These are phyloP conservation scores for Solenodon paradoxus DNA, from an alignment of 2,113 vertebrate genomes.

Conservation along the genomic window DNA sequence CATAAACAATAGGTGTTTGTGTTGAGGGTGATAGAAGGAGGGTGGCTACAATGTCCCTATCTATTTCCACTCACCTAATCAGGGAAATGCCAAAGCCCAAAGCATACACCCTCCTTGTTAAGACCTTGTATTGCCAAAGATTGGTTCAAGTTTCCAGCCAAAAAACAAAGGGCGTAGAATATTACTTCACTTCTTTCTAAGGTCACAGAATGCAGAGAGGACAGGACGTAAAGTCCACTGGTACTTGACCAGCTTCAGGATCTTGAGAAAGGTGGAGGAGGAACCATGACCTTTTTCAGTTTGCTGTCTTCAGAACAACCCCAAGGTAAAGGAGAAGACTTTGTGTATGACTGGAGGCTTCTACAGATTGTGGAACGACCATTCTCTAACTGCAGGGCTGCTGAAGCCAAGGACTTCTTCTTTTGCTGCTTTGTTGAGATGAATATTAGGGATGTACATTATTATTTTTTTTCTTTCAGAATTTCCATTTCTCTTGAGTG, in stretches of 20 bases:
- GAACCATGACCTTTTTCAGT: not conserved
- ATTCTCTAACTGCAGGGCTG: not conserved
- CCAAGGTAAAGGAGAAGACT: not conserved
- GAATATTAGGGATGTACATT: not conserved
- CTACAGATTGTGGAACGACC: not conserved
- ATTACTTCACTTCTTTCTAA: constrained; percentile 25
- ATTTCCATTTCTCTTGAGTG: not conserved
- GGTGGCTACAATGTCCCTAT: not conserved
- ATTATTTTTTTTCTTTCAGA: not conserved
- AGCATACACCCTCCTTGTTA: not conserved
- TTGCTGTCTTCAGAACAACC: not conserved
- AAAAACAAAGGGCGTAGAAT: constrained; percentile 2
- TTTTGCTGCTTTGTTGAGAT: not conserved
- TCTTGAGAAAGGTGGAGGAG: not conserved
- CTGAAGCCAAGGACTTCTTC: not conserved
- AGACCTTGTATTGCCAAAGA: constrained; percentile 23
- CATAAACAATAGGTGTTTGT: constrained; percentile 39
- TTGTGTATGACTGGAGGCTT: not conserved
- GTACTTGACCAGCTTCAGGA: not conserved
- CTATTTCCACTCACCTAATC: constrained; percentile 29
- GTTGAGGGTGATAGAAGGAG: not conserved
- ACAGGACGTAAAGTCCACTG: not conserved
- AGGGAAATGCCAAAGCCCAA: not conserved
- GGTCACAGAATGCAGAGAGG: not conserved
- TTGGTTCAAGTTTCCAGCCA: constrained; percentile 15